Evolutionary conservation across 2,888 invertebrate genomes (phyloP), one percentile per base, ranked within the genome.

Genomic region (Microctonus brassicae): DNA sequence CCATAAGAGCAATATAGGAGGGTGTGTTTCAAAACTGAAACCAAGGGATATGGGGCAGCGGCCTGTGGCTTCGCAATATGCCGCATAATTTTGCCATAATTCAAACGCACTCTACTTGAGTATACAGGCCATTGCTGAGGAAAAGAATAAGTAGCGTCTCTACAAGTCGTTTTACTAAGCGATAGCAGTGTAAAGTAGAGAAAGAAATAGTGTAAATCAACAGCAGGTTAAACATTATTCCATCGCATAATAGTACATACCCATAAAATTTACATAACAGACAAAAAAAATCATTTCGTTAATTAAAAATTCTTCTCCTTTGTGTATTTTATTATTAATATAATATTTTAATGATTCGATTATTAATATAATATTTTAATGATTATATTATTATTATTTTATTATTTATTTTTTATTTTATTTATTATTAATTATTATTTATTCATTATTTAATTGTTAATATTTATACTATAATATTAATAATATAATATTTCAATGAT

Each of bases 1-100:
- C 22, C 64, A 34, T 20, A 33, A 22, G 13, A 26, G 6, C 17
- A n/a, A 17, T 2, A 26, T n/a, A 20, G 42, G 13, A 47, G 47
- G 17, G 29, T 42, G 47, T 58, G 7, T 58, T 47, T 7, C 47
- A 13, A 47, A 47, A 6, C 17, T n/a, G 47, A 47, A 47, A 47
- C 17, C 11, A 1, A 20, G 29, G 33, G 11, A 42, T 24, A 22
- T 17, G 22, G 29, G 22, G 7, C 11, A 20, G 9, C 47, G 55
- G 36, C 33, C 29, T 52, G 62, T 55, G 53, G 69, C 29, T 71
- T 74, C 63, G 79, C 79, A 81, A 83, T 82, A 82, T 82, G 82
- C 82, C 81, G 83, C 79, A 83, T 83, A 83, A 83, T 83, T 83
- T 78, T 72, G 73, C 80, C 76, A 83, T 83, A 81, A 79, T 78